These are phyloP conservation scores for Melanerpes aurifrons DNA, from an alignment of 2,113 vertebrate genomes.

Conservation along the genomic window DNA sequence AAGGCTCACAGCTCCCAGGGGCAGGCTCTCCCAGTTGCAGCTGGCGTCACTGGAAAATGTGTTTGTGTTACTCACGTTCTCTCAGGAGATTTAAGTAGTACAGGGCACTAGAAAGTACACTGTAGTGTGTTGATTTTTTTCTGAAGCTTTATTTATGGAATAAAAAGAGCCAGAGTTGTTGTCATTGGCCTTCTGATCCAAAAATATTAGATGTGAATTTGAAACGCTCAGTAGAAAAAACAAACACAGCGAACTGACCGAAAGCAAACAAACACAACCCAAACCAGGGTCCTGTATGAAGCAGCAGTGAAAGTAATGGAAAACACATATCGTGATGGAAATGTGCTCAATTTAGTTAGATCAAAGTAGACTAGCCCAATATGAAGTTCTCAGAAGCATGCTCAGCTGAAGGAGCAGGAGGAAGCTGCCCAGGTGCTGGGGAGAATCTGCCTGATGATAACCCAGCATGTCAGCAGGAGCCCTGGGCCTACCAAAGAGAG, in stretches of 20 bases:
- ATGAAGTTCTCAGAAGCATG: neutral
- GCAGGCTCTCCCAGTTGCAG: neutral
- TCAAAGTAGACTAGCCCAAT: neutral
- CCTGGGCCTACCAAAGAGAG: neutral
- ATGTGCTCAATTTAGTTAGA: neutral
- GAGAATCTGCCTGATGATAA: neutral
- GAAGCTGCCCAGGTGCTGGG: accelerated
- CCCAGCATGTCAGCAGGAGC: too few relatives aligned
- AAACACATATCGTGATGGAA: accelerated
- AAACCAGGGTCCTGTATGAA: neutral
- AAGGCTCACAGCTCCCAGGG: neutral
- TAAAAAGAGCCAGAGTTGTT: neutral
- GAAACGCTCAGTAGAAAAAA: neutral
- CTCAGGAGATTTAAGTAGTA: neutral
- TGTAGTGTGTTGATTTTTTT: neutral
- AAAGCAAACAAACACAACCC: neutral
- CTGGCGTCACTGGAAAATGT: neutral
- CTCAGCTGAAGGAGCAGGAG: neutral
- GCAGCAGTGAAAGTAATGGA: neutral
- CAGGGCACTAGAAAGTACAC: neutral
- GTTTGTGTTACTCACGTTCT: neutral
- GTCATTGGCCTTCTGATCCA: neutral
- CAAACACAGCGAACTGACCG: neutral
- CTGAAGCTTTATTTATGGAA: neutral
- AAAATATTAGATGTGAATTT: neutral